Evolutionary conservation across 2,888 invertebrate species (phyloP).

Genomic region (Dendrolimus houi): DNA sequence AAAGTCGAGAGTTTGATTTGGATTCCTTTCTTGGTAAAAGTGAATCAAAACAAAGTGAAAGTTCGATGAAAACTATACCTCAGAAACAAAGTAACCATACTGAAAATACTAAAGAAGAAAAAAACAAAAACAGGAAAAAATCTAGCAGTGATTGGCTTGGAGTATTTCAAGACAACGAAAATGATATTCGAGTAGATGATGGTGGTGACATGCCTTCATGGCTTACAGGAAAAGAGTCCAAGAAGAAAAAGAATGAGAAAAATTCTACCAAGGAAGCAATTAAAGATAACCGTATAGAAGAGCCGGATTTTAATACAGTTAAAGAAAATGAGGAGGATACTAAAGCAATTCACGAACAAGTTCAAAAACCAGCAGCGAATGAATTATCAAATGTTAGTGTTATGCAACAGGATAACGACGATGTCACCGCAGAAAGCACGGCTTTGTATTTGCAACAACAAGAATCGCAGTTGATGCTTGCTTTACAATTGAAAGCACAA

Average conservation of each 20-base stretch:
- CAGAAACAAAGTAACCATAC: conserved; percentile 22
- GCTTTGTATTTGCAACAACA: conserved; percentile 77
- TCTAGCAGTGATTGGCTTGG: conserved; percentile 63
- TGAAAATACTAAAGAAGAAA: conserved; percentile 35
- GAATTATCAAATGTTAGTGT: conserved; percentile 14
- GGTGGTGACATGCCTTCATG: conserved; percentile 53
- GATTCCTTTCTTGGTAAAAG: conserved; percentile 47
- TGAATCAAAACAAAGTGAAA: conserved; percentile 30
- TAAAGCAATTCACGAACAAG: conserved; percentile 3
- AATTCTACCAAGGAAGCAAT: conserved; percentile 18
- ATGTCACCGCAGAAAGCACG: conserved; percentile 72
- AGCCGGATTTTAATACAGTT: conserved; percentile 7
- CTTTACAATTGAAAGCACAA: conserved; percentile 78
- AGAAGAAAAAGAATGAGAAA: conserved; percentile 34
- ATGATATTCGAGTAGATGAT: conserved; percentile 33
- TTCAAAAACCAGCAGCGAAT: conserved; percentile 13
- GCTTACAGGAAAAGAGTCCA: conserved; percentile 43
- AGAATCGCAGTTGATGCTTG: conserved; percentile 78
- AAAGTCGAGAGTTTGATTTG: conserved; percentile 53
- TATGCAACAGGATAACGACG: conserved; percentile 39
- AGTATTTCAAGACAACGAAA: conserved; percentile 53
- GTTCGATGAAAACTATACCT: conserved; percentile 25
- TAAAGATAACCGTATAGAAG: conserved; percentile 14
- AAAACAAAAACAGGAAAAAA: conserved; percentile 33
- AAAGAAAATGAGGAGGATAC: conserved; percentile 9